Evolutionary conservation across 2,888 invertebrate genomes (phyloP).

Genomic region (Tetheella fluctuosa): DNA sequence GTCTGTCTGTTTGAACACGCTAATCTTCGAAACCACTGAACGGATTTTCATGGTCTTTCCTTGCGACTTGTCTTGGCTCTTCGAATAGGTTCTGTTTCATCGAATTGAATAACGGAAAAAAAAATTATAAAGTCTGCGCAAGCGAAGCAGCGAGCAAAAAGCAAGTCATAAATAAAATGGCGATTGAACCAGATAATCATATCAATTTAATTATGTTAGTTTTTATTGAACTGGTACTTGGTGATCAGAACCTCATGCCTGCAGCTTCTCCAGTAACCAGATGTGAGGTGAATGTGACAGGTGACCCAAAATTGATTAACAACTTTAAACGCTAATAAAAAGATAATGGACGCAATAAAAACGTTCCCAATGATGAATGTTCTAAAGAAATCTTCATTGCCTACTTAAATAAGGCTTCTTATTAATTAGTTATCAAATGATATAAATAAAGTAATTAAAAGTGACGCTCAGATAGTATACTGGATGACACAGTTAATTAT

Average conservation of each 20-base stretch:
- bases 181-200: too few species aligned
- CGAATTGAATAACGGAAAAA: too few species aligned
- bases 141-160: too few species aligned
- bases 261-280: constrained; percentile 1
- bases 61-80: too few species aligned
- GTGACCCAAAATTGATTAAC: neutral
- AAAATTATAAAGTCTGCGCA: too few species aligned
- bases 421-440: constrained; percentile 3
- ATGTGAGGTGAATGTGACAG: neutral
- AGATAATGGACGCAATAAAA: neutral
- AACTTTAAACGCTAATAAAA: constrained; percentile 1
- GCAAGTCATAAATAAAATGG: too few species aligned
- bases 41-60: too few species aligned
- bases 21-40: too few species aligned
- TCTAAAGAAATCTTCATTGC: neutral
- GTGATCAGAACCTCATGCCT: neutral
- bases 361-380: neutral
- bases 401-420: neutral
- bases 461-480: neutral
- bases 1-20: too few species aligned
- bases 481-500: neutral
- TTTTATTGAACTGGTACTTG: too few species aligned
- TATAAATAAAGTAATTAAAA: constrained; percentile 5
- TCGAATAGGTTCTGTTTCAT: too few species aligned
- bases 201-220: neutral